Base-by-base conservation (phyloP, 2,888 invertebrate species). In the Yponomeuta evonymella region DNA sequence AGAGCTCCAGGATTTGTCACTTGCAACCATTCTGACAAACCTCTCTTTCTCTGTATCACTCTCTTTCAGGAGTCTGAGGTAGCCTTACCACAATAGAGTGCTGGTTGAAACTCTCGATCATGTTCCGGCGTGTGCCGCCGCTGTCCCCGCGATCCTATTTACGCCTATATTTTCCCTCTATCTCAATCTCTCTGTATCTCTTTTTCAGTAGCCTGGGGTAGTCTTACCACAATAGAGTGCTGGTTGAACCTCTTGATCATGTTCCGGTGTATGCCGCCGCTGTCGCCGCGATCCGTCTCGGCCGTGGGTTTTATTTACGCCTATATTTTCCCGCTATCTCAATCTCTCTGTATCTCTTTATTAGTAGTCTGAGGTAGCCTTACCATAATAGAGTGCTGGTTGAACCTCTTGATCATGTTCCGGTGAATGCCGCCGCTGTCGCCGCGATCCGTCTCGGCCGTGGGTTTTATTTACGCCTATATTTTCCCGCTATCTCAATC, bases 211-310 rank as follows among this genome's bases (percentile, higher is more conserved):
- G 36, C 3, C 36, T 5, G 36, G 3, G 36, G 36, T 36, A 5
- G 5, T 0, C 82, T 79, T 75, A 98, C 98, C 98, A 98, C 98
- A 79, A 98, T 98, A 75, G 92, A 23, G 23, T 99, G 98, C 90
- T 99, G 98, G 93, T 99, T 99, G 85, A 99, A 99, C 76, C 97
- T 94, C 85, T 98, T 97, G 72, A 98, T 98, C 96, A 98, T 97
- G 77, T 96, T 97, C 81, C 96, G 96, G 87, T 97, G 97, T 76
- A 97, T 95, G 15, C 90, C 89, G 6, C 85, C 81, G 66, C 81
- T 84, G 65, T 89, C 90, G 0, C 87, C 85, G 36, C 78, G 78
- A 5, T 88, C 86, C 71, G 84, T 86, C 69, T 88, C 87, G 2
- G 77, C 77, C 0, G 81, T 5, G 36, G 5, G 3, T 36, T 36